Evolutionary conservation across 2,888 invertebrate genomes (phyloP).

Genomic region (Phania funesta): DNA sequence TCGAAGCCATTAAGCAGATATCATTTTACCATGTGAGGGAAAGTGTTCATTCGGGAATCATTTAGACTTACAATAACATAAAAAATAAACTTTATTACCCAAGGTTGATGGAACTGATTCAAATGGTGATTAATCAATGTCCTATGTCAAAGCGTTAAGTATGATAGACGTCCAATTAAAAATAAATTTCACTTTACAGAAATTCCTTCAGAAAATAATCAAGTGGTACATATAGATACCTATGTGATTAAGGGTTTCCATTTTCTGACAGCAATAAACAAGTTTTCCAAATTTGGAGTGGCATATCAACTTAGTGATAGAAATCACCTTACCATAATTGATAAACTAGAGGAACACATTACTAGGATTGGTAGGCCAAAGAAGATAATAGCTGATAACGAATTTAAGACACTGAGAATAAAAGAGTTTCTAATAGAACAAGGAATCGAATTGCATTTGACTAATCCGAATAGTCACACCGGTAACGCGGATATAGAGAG

Average conservation of each 20-base stretch:
- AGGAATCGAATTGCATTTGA: conserved; percentile 61
- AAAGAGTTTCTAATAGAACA: conserved; percentile 58
- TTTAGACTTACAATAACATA: background rate
- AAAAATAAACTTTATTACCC: background rate
- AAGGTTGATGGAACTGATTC: background rate
- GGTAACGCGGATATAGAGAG: conserved; percentile 65
- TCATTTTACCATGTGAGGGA: conserved; percentile 49
- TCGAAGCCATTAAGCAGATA: conserved; percentile 63
- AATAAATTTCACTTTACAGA: background rate
- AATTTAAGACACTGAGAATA: conserved; percentile 60
- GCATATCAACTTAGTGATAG: background rate
- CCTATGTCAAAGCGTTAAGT: background rate
- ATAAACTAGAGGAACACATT: background rate
- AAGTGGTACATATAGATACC: background rate
- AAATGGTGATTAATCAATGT: background rate
- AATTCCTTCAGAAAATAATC: background rate
- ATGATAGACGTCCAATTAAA: background rate
- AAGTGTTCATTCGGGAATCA: background rate
- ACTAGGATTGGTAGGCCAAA: background rate
- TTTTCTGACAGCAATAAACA: background rate
- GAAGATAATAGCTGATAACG: background rate
- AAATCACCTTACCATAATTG: background rate
- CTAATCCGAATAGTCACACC: conserved; percentile 65
- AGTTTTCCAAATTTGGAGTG: background rate
- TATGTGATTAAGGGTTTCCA: background rate